Evolutionary conservation across 2,113 vertebrate species (phyloP).

Genomic region (Noturus placidus): DNA sequence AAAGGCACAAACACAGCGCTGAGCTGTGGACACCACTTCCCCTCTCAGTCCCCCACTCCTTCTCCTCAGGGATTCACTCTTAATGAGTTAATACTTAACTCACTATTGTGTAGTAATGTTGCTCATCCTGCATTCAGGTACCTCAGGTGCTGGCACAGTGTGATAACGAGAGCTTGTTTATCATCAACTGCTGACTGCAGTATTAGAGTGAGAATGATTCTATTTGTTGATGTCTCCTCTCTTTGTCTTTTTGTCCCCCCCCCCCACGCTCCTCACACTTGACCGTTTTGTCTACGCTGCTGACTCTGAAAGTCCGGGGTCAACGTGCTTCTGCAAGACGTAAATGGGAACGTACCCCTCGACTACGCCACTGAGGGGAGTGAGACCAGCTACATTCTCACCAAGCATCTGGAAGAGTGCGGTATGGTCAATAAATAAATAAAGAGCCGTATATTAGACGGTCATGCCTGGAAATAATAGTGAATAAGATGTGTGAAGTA

Average conservation of each 20-base stretch:
- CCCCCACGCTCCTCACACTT: background rate
- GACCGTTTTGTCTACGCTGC: background rate
- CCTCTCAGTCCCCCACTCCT: slow-evolving; percentile 20
- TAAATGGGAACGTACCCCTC: slow-evolving; percentile 85
- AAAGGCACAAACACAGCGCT: slow-evolving; percentile 22
- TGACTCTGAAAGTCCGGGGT: slow-evolving; percentile 78
- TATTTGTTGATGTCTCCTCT: slow-evolving; percentile 53
- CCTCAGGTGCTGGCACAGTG: slow-evolving; percentile 52
- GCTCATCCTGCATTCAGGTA: slow-evolving; percentile 53
- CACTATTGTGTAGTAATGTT: slow-evolving; percentile 58
- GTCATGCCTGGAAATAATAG: background rate
- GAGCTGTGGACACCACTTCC: slow-evolving; percentile 34
- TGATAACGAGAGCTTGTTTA: slow-evolving; percentile 66
- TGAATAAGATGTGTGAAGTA: background rate
- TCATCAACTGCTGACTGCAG: slow-evolving; percentile 62
- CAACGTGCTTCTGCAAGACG: slow-evolving; percentile 89
- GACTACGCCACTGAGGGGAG: slow-evolving; percentile 89
- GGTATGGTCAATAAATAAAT: slow-evolving; percentile 68
- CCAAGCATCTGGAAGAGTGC: slow-evolving; percentile 86
- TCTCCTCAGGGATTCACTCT: slow-evolving; percentile 37
- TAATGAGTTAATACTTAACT: slow-evolving; percentile 67
- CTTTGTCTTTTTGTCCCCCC: slow-evolving; percentile 30
- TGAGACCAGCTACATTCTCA: slow-evolving; percentile 84
- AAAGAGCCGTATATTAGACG: background rate
- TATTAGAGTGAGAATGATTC: slow-evolving; percentile 51